Evolutionary conservation across 2,797 vertebrate genomes (phyloP).

Genomic region (Mus minutoides): DNA sequence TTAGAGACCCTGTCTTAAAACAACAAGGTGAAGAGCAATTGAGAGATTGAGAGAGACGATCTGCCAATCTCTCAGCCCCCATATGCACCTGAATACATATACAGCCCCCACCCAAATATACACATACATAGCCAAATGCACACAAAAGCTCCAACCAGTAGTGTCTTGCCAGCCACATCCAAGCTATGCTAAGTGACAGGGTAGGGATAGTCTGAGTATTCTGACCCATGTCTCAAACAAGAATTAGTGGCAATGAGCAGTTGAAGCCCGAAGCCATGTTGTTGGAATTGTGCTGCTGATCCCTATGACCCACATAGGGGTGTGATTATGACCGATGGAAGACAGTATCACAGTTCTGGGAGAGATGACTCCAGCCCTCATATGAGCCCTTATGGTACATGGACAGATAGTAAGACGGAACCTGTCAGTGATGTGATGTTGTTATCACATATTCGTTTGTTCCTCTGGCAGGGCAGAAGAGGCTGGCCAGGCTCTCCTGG

Average conservation of each 20-base stretch:
- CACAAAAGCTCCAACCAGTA: neutral
- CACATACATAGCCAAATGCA: neutral
- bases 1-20: neutral
- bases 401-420: neutral
- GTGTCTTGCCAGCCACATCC: neutral
- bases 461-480: conserved; percentile 78
- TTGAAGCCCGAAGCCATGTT: neutral
- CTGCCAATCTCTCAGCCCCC: neutral
- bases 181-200: neutral
- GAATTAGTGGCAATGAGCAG: neutral
- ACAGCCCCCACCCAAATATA: neutral
- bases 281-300: neutral
- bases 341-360: neutral
- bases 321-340: neutral
- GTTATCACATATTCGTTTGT: neutral
- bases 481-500: conserved; percentile 75
- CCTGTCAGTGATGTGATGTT: neutral
- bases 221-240: neutral
- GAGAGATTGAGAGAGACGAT: neutral
- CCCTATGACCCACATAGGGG: neutral
- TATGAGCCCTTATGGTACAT: neutral
- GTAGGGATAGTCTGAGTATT: neutral
- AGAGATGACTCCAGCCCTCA: neutral
- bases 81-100: neutral
- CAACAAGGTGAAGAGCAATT: neutral